Conservation (phyloP, 2,113 vertebrate species). For the Butorides virescens region DNA sequence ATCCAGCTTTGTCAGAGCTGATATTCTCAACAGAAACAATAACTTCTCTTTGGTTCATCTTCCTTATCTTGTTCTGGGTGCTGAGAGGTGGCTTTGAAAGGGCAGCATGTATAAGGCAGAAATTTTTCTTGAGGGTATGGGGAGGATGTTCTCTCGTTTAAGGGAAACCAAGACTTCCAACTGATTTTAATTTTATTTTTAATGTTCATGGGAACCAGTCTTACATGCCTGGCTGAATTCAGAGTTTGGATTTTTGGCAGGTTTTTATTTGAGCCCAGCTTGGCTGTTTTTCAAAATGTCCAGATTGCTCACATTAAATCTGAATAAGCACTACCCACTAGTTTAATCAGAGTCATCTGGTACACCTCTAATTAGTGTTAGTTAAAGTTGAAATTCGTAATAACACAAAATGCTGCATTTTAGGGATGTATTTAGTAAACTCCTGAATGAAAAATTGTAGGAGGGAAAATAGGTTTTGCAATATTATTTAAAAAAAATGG, state of each 20-base stretch:
- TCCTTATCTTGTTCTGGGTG: not conserved
- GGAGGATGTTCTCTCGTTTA: conserved; percentile 30
- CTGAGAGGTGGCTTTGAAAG: conserved; percentile 52
- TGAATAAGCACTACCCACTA: conserved; percentile 66
- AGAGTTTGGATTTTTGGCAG: conserved; percentile 71
- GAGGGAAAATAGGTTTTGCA: not conserved
- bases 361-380: conserved; percentile 69
- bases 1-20: not conserved
- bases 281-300: conserved; percentile 76
- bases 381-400: conserved; percentile 62
- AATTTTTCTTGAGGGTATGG: conserved; percentile 49
- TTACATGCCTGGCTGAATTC: conserved; percentile 67
- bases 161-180: conserved; percentile 63
- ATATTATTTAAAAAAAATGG: not conserved
- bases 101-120: conserved; percentile 10
- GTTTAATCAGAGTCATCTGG: conserved; percentile 71
- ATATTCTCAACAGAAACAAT: not conserved
- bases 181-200: conserved; percentile 76
- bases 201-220: conserved; percentile 72
- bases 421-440: not conserved
- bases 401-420: conserved; percentile 9
- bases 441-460: not conserved
- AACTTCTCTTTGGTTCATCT: not conserved
- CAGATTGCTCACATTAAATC: conserved; percentile 73
- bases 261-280: conserved; percentile 72